phyloP scores from a whole-genome alignment of 2,888 invertebrate species.

The Branchinecta sandiegonensis region DNA sequence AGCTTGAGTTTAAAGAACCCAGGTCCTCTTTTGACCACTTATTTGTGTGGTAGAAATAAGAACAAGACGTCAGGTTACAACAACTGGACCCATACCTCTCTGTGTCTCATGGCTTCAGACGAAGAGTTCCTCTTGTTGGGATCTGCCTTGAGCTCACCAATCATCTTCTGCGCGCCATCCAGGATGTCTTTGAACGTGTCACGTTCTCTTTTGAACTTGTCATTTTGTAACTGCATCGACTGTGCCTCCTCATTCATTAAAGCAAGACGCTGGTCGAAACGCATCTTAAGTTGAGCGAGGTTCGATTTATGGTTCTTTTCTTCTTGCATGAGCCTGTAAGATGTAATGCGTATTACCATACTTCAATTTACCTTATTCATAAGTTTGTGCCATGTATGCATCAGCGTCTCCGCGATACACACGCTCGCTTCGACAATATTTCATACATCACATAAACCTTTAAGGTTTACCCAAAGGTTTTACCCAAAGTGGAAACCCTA shows the following conservation, averaged over 20 bases:
- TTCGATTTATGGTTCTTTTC: constrained; percentile 63
- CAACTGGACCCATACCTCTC: constrained; percentile 14
- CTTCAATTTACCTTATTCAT: too few relatives aligned
- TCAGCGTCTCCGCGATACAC: too few relatives aligned
- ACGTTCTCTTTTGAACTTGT: constrained; percentile 68
- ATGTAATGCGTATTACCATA: background rate
- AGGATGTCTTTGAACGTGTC: constrained; percentile 80
- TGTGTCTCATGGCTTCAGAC: constrained; percentile 17
- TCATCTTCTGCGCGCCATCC: constrained; percentile 69
- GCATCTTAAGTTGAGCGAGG: constrained; percentile 58
- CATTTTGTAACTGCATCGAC: constrained; percentile 59
- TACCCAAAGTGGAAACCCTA: too few relatives aligned
- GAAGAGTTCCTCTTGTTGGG: constrained; percentile 25
- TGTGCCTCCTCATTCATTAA: constrained; percentile 66
- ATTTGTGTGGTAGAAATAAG: too few relatives aligned
- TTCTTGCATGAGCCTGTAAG: constrained; percentile 42
- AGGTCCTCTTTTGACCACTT: too few relatives aligned
- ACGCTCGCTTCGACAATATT: too few relatives aligned
- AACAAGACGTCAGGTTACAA: too few relatives aligned
- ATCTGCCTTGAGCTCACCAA: constrained; percentile 52
- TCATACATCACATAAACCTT: too few relatives aligned
- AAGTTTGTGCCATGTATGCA: too few relatives aligned
- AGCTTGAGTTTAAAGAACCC: too few relatives aligned
- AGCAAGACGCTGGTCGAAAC: constrained; percentile 69
- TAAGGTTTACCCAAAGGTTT: too few relatives aligned